Evolutionary conservation across 92 coral and sea anemone species (phyloP).

Genomic region (Heteractis magnifica): DNA sequence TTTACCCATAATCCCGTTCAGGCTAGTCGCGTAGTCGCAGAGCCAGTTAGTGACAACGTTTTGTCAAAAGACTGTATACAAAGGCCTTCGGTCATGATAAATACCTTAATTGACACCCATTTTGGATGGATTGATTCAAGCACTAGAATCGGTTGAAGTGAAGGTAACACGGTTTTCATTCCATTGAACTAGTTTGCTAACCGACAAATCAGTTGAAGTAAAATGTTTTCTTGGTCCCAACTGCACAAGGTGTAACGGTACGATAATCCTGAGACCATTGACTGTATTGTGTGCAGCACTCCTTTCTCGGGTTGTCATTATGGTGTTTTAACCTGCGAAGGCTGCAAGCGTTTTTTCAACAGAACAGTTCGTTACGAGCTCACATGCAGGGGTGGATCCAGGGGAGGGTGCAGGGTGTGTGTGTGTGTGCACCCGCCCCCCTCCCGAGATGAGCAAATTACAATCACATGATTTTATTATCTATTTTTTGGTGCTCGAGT

Average conservation of each 20-base stretch:
- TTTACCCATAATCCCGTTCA: no score
- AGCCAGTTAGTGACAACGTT: no score
- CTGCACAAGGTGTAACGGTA: constrained; percentile 68
- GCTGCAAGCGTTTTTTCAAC: constrained; percentile 76
- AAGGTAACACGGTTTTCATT: constrained; percentile 19
- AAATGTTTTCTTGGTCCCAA: constrained; percentile 61
- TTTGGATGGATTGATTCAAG: background rate
- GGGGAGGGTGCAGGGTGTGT: no score
- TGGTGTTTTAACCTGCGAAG: constrained; percentile 79
- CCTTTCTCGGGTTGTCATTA: constrained; percentile 75
- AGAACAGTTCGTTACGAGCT: constrained; percentile 78
- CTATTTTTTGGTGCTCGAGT: no score
- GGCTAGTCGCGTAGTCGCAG: no score
- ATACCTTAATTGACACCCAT: constrained; percentile 16
- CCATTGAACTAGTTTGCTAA: constrained; percentile 6
- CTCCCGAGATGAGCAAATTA: no score
- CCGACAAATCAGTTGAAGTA: no score
- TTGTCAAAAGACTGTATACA: no score
- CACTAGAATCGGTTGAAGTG: constrained; percentile 24
- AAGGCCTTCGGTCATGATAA: constrained; percentile 2
- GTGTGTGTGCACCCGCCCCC: no score
- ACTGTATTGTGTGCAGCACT: constrained; percentile 70
- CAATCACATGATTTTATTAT: no score
- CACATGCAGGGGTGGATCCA: no score
- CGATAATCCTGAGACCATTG: constrained; percentile 70